Base-by-base conservation (phyloP, 2,113 vertebrate species). In the Heliornis fulica region DNA sequence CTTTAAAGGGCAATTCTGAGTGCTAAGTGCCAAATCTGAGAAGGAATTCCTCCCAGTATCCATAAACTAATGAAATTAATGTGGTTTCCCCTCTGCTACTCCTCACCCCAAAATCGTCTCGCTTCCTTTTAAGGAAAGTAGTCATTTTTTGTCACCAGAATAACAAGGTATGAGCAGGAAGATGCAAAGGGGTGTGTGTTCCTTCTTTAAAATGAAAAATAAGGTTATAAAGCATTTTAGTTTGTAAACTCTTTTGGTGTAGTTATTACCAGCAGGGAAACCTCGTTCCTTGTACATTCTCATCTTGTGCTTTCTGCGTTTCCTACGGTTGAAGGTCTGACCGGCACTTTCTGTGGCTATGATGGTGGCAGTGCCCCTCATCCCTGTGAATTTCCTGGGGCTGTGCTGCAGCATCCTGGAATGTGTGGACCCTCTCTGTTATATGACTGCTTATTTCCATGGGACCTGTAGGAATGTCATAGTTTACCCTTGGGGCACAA, bases 41-140 rank as follows among this genome's bases (percentile, higher is more conserved):
- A 59, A 93, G 92, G 78, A 93, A 95, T 94, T 95, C 90, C 94
- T 95, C 57, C 85, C 90, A 80, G 71, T 41, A 3, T 69, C 88
- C 94, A 93, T 53, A 90, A 90, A 80, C 85, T 94, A 93, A 96
- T 95, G 92, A 91, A 96, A 95, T 96, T 92, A 88, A 94, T 96
- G 95, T 95, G 94, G 96, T 96, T 97, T 95, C 83, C 83, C 90
- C 83, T 94, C 71, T 90, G 83, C 94, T 88, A 12, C 92, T 97
- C 71, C 90, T 96, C 85, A 93, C 85, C 90, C 90, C 88, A 29
- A 83, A 69, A 83, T 69, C 0, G 1, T 94, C 92, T 65, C 25
- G 88, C 76, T 95, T 90, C 94, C 89, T 83, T 96, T 92, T 86
- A 94, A 91, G 93, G 95, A 88, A 85, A 77, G 79, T 74, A 75